Percentiles rank a stretch among this genome's conserved stretches.
Evolutionary conservation across 2,888 invertebrate genomes (phyloP).

Genomic region (Drosophila mimica): DNA sequence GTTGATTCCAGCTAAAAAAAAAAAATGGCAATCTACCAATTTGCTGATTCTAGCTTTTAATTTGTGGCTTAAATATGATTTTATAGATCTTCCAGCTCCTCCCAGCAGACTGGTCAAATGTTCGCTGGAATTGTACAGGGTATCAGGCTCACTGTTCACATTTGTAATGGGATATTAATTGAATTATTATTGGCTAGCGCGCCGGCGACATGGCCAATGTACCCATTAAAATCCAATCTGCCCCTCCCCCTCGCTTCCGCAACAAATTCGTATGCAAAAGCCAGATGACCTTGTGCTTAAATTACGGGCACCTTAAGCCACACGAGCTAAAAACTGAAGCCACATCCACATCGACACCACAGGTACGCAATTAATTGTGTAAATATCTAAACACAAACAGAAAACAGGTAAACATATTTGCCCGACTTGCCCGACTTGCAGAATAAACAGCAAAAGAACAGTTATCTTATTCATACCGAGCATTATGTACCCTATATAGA

Average conservation of each 20-base stretch:
- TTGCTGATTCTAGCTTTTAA: background rate
- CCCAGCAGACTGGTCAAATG: background rate
- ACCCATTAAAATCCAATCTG: conserved; percentile 14
- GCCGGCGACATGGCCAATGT: conserved; percentile 25
- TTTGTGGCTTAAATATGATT: background rate
- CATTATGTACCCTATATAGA: background rate
- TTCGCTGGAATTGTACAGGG: background rate
- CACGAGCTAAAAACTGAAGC: conserved; percentile 13
- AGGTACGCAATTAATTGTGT: conserved; percentile 68
- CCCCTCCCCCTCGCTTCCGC: background rate
- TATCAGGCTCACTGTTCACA: background rate
- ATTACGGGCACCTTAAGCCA: conserved; percentile 40
- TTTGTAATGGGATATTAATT: conserved; percentile 32
- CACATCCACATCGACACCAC: conserved; percentile 4
- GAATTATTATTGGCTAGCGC: conserved; percentile 14
- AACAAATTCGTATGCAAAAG: conserved; percentile 15
- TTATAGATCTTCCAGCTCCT: background rate
- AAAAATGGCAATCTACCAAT: too few species aligned
- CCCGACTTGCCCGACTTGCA: conserved; percentile 7
- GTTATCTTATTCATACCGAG: background rate
- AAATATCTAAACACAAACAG: conserved; percentile 64
- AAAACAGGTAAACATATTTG: conserved; percentile 45
- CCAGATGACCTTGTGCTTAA: conserved; percentile 57
- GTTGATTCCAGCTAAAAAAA: background rate
- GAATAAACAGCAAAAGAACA: background rate